Percentiles rank a stretch among this genome's conserved stretches.
Evolutionary conservation across 2,797 vertebrate genomes (phyloP).

Genomic region (Pampus argenteus): DNA sequence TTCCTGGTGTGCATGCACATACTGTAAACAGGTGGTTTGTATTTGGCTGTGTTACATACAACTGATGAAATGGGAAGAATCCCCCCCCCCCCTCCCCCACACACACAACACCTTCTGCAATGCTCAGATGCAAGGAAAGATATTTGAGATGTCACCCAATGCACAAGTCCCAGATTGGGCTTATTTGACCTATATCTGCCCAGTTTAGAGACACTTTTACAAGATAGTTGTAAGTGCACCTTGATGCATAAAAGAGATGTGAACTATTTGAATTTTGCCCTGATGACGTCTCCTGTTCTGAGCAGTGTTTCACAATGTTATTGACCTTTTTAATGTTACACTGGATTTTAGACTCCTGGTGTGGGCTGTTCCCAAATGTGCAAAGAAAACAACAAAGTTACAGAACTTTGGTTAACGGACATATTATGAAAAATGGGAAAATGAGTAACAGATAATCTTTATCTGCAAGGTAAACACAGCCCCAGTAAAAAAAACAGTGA

Average conservation of each 20-base stretch:
- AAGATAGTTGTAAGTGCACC: constrained; percentile 1
- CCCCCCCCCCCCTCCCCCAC: too few relatives aligned
- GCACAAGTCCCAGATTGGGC: background rate
- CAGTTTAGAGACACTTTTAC: background rate
- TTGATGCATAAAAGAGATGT: background rate
- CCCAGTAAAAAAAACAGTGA: background rate
- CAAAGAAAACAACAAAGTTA: constrained; percentile 15
- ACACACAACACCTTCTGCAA: background rate
- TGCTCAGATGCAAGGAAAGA: constrained; percentile 5
- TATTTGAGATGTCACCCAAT: constrained; percentile 3
- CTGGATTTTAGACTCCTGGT: constrained; percentile 18
- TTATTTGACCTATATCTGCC: constrained; percentile 33
- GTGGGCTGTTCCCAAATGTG: constrained; percentile 19
- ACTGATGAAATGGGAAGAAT: constrained; percentile 39
- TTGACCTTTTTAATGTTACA: constrained; percentile 18
- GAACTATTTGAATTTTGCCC: constrained; percentile 6
- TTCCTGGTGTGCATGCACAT: constrained; percentile 33
- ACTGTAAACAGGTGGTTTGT: constrained; percentile 45
- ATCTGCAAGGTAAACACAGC: constrained; percentile 25
- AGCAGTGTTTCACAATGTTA: constrained; percentile 9
- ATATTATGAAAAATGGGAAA: constrained; percentile 8
- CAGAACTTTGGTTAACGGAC: background rate
- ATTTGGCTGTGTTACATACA: background rate
- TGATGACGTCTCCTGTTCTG: background rate
- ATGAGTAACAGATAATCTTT: constrained; percentile 3